phyloP scores from a whole-genome alignment of 2,797 vertebrate species.

The Thunnus albacares region DNA sequence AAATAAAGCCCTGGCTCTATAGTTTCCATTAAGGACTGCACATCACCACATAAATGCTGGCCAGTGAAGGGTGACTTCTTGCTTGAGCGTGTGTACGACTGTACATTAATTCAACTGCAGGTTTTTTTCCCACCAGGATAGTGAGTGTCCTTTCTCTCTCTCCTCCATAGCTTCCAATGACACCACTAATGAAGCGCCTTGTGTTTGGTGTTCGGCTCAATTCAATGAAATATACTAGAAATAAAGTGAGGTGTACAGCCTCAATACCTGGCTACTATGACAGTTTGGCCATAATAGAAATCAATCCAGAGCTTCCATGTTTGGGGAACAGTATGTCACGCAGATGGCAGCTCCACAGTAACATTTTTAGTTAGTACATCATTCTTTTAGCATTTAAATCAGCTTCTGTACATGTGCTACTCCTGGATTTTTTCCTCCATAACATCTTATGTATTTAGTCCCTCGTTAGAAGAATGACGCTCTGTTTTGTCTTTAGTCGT shows the following conservation, averaged over 20 bases:
- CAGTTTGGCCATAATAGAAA: background rate
- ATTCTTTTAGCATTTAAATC: constrained; percentile 29
- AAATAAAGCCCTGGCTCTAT: background rate
- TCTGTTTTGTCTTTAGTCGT: constrained; percentile 56
- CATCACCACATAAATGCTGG: background rate
- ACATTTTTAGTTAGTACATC: background rate
- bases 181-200: background rate
- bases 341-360: background rate
- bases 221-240: background rate
- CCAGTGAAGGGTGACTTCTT: background rate
- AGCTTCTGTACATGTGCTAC: background rate
- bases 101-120: background rate
- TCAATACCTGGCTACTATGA: background rate
- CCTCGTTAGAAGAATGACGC: constrained; percentile 24
- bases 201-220: background rate
- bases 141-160: background rate
- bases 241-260: background rate
- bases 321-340: constrained; percentile 2
- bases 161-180: background rate
- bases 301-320: constrained; percentile 7
- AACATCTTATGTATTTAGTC: constrained; percentile 40
- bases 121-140: background rate
- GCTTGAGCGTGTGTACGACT: background rate
- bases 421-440: constrained; percentile 14
- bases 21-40: background rate